Percentiles rank a stretch among this genome's conserved stretches.
These are phyloP conservation scores for Dinocampus coccinellae DNA, from an alignment of 2,888 invertebrate species.

Conservation along the genomic window DNA sequence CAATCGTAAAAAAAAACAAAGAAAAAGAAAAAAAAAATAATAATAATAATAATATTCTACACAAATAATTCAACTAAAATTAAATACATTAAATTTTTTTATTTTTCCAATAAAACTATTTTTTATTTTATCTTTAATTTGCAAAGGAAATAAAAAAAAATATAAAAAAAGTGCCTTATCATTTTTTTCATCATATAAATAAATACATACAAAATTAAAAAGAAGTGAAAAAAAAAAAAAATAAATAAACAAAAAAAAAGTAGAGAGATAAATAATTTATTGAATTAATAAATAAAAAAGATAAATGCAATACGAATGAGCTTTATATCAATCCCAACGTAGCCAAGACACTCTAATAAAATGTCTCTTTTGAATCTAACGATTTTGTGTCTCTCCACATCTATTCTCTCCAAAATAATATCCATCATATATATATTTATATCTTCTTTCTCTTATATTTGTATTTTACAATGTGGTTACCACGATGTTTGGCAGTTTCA, in stretches of 20 bases:
- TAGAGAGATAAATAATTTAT: no score
- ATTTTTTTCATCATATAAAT: no score
- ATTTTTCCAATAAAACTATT: not conserved
- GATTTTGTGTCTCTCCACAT: conserved; percentile 32
- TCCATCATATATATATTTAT: not conserved
- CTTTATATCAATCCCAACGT: conserved; percentile 2
- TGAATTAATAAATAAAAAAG: not conserved
- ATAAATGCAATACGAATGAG: not conserved
- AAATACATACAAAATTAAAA: not conserved
- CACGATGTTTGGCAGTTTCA: conserved; percentile 36
- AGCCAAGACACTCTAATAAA: conserved; percentile 11
- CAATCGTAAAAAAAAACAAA: no score
- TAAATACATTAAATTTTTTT: no score
- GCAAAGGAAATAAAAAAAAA: no score
- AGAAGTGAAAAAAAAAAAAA: no score
- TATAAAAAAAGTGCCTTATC: no score
- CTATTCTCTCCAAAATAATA: conserved; percentile 8
- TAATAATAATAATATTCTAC: not conserved
- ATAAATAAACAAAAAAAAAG: not conserved
- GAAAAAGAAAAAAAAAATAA: not conserved
- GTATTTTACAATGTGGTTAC: not conserved
- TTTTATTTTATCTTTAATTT: no score
- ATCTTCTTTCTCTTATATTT: not conserved
- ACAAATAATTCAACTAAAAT: no score
- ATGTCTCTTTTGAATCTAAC: conserved; percentile 21